Base-by-base conservation (phyloP, 2,797 vertebrate species). In the Selene dorsalis region DNA sequence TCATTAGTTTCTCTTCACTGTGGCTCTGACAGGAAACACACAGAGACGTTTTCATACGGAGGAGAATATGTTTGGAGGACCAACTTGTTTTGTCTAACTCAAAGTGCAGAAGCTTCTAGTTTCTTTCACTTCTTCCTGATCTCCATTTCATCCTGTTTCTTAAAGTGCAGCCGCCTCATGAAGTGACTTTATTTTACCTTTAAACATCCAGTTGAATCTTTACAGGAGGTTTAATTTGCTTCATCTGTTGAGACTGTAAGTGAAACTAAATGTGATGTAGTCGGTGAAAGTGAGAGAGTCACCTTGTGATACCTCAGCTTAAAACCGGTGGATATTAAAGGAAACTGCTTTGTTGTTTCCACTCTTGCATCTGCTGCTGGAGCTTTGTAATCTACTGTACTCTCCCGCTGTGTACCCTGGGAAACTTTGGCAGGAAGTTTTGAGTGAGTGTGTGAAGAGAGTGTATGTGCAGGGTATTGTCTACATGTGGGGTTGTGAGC, bases 361-460 rank as follows among this genome's bases (percentile, higher is more conserved):
- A 55, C 17, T 35, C 28, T 20, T 48, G 55, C 26, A 3, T 82
- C 52, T 68, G 64, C 72, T 62, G 56, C 6, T 28, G 45, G 32
- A 77, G 67, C 50, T 73, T 32, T 70, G 43, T 60, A 68, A 50
- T 84, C 53, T 55, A 45, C 52, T 59, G 60, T 26, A 39, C 72
- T 79, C 47, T 83, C 32, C 57, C 74, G 82, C 67, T 75, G 69
- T 75, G 83, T 57, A 69, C 56, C 43, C 75, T 75, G 79, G 63
- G 76, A 88, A 85, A 72, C 68, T 77, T 55, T 84, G 84, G 82
- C 82, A 84, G 74, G 80, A 77, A 83, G 75, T 75, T 81, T 47
- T 20, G 77, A 38, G 77, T 38, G 63, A 70, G 57, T 77, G 75
- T 11, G 67, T 32, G 30, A 32, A 8, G 70, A 9, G 53, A 12